These are phyloP conservation scores for Plumapathes pennacea DNA, from an alignment of 92 coral and sea anemone species.

Conservation along the genomic window DNA sequence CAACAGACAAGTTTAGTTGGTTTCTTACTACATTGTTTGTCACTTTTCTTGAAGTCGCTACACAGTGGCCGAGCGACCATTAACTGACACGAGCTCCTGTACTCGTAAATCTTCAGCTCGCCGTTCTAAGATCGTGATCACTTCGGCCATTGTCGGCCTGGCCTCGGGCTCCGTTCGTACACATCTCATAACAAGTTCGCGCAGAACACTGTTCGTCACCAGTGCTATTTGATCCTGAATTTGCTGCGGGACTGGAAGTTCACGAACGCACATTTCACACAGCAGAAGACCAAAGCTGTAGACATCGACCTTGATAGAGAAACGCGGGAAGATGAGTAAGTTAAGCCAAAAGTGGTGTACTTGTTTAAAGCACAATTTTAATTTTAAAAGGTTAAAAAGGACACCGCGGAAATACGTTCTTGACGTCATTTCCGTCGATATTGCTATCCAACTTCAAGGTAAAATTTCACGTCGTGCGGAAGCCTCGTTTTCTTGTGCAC, in stretches of 20 bases:
- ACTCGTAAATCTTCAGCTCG: conserved; percentile 44
- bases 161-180: conserved; percentile 67
- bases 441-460: no score
- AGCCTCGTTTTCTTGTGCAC: no score
- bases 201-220: conserved; percentile 83
- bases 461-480: no score
- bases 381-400: no score
- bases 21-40: no score
- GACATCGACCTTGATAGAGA: conserved; percentile 77
- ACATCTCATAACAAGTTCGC: conserved; percentile 87
- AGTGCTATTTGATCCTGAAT: conserved; percentile 77
- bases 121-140: conserved; percentile 60
- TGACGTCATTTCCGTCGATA: no score
- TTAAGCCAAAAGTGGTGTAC: background rate
- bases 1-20: no score
- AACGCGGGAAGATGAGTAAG: background rate
- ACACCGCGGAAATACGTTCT: no score
- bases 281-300: conserved; percentile 89
- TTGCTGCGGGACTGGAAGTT: conserved; percentile 90
- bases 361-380: no score
- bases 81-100: conserved; percentile 61
- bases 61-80: conserved; percentile 67
- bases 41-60: background rate
- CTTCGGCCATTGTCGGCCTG: conserved; percentile 76
- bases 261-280: conserved; percentile 94